Percentiles rank a stretch among this genome's conserved stretches.
These are phyloP conservation scores for Drosophila guanche DNA, from an alignment of 1,140 invertebrate genomes.

Conservation along the genomic window DNA sequence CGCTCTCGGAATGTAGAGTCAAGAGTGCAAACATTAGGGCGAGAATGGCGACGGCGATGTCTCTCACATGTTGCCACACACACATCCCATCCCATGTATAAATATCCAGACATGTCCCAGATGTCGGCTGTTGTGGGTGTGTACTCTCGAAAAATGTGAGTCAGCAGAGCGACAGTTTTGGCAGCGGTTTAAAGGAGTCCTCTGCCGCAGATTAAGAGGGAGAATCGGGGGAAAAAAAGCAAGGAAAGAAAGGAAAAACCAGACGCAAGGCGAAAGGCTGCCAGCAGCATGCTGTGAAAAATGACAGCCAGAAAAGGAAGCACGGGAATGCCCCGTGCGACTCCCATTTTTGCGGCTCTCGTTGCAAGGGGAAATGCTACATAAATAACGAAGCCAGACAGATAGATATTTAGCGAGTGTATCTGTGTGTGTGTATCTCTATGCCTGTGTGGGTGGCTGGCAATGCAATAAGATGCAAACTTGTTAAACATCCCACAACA, in stretches of 20 bases:
- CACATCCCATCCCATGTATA: neutral
- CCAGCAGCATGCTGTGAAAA: constrained; percentile 45
- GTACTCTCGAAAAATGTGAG: constrained; percentile 33
- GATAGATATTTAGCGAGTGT: constrained; percentile 24
- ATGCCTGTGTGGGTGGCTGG: constrained; percentile 3
- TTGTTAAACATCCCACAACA: constrained; percentile 4
- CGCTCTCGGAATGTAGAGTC: constrained; percentile 27
- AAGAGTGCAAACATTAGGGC: constrained; percentile 37
- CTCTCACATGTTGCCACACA: constrained; percentile 29
- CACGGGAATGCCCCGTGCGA: too few species aligned
- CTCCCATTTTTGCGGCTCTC: neutral
- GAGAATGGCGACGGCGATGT: constrained; percentile 21
- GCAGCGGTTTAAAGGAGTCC: constrained; percentile 32
- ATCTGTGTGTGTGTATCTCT: neutral
- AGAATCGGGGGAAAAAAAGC: constrained; percentile 3
- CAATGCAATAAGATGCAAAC: constrained; percentile 19
- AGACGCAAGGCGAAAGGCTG: constrained; percentile 22
- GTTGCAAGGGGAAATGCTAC: constrained; percentile 25
- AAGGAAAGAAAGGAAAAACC: constrained; percentile 2
- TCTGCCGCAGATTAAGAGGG: constrained; percentile 8
- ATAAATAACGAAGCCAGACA: constrained; percentile 42
- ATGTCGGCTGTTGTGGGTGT: constrained; percentile 10
- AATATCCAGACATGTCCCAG: constrained; percentile 26
- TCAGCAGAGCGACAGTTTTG: constrained; percentile 9
- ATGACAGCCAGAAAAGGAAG: constrained; percentile 13